Percentiles rank a stretch among this genome's conserved stretches.
These are phyloP conservation scores for Catocala fraxini DNA, from an alignment of 2,888 invertebrate species.

Conservation along the genomic window DNA sequence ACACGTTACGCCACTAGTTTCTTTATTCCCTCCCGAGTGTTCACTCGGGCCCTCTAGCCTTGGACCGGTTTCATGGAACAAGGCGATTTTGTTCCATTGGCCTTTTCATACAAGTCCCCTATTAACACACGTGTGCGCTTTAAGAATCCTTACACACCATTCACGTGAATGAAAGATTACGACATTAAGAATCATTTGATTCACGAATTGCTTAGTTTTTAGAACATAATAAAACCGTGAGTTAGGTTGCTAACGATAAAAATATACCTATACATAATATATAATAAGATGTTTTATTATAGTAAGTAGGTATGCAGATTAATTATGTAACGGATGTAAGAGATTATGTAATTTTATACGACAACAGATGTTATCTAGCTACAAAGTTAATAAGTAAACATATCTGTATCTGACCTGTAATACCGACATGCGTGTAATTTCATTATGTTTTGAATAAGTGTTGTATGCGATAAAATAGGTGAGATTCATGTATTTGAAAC, in stretches of 20 bases:
- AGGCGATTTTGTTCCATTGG: conserved; percentile 56
- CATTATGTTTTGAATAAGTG: background rate
- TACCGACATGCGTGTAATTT: background rate
- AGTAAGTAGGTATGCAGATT: background rate
- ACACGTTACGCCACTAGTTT: conserved; percentile 72
- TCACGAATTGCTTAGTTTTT: conserved; percentile 34
- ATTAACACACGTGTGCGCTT: conserved; percentile 78
- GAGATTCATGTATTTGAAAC: too few relatives aligned
- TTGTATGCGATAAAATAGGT: background rate
- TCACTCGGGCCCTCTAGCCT: conserved; percentile 51
- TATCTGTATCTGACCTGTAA: background rate
- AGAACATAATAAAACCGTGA: conserved; percentile 29
- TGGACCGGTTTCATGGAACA: conserved; percentile 61
- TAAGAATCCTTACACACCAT: conserved; percentile 58
- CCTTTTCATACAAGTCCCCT: conserved; percentile 69
- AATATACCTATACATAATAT: too few relatives aligned
- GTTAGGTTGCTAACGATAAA: conserved; percentile 24
- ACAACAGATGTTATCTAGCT: conserved; percentile 1
- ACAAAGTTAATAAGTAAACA: conserved; percentile 3
- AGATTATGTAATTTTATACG: conserved; percentile 7
- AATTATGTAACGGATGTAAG: conserved; percentile 5
- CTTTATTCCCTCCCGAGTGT: conserved; percentile 50
- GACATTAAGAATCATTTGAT: conserved; percentile 27
- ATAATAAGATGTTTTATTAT: background rate
- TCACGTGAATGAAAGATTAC: conserved; percentile 60